Evolutionary conservation across 2,888 invertebrate genomes (phyloP), one percentile per base, ranked within the genome.

Genomic region (Eristalis tenax): DNA sequence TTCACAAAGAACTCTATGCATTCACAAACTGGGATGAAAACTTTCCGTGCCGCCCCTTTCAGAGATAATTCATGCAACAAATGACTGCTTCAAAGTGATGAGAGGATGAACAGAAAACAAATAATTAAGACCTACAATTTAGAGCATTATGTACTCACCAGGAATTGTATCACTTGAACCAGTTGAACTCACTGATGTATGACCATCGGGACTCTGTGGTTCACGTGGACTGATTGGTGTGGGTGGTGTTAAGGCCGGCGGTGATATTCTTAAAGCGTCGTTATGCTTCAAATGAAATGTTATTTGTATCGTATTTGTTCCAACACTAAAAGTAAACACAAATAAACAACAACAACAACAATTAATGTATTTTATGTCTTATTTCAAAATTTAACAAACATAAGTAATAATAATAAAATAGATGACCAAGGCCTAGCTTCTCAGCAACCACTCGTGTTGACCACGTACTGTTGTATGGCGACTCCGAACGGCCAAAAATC

Each of bases 121-220:
- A 38, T 11, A 4, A 22, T 73, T 68, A 22, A 32, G 26, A 3
- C 26, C 4, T 26, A 26, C 6, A 28, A 22, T 22, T 15, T 32
- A 38, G 26, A 56, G 18, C 15, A 57, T 59, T 59, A 13, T 1
- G 35, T 4, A 87, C 91, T 91, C 88, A 93, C 93, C 93, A 89
- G 92, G 90, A 88, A 91, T 89, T 43, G 91, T 91, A 89, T 93
- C 93, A 90, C 92, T 92, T 76, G 91, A 92, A 84, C 90, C 91
- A 74, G 92, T 90, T 77, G 93, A 93, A 88, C 93, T 92, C 79
- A 93, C 89, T 85, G 93, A 93, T 88, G 91, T 91, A 77, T 93
- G 92, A 69, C 92, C 92, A 89, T 93, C 93, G 74, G 93, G 93
- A 89, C 93, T 93, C 73, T 92, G 93, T 4, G 91, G 90, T 75